Evolutionary conservation across 2,888 invertebrate species (phyloP).

Genomic region (Silvanus unidentatus): DNA sequence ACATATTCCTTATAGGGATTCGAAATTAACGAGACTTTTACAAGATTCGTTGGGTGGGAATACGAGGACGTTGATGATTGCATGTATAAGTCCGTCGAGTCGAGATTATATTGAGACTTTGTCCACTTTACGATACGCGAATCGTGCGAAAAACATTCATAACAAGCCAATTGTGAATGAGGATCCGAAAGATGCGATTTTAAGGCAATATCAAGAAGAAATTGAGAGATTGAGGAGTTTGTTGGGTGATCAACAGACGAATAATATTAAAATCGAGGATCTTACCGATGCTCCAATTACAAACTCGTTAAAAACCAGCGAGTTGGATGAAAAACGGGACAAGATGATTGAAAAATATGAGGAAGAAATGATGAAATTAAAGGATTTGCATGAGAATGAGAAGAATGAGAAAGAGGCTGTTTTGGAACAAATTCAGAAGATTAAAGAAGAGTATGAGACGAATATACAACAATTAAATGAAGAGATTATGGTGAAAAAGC

Average conservation of each 20-base stretch:
- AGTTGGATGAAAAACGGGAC: constrained; percentile 38
- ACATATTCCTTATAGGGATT: constrained; percentile 77
- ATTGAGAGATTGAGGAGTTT: constrained; percentile 63
- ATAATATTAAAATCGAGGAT: constrained; percentile 32
- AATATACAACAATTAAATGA: constrained; percentile 54
- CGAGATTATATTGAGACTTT: constrained; percentile 79
- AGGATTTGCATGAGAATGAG: constrained; percentile 42
- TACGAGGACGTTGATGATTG: constrained; percentile 84
- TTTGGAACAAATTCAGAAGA: constrained; percentile 45
- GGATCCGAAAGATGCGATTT: constrained; percentile 83
- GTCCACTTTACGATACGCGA: constrained; percentile 76
- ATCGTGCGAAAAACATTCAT: constrained; percentile 79
- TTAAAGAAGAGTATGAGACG: constrained; percentile 54
- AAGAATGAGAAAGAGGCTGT: constrained; percentile 43
- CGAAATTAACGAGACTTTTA: constrained; percentile 73
- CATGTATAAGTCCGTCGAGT: constrained; percentile 76
- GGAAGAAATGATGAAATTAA: constrained; percentile 48
- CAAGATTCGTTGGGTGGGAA: constrained; percentile 82
- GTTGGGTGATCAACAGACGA: constrained; percentile 41
- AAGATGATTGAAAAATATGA: constrained; percentile 50
- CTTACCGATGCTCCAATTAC: constrained; percentile 17
- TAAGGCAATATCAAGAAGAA: constrained; percentile 80
- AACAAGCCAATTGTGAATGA: constrained; percentile 82
- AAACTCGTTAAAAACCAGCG: constrained; percentile 25
- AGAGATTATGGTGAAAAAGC: constrained; percentile 53